phyloP scores from a whole-genome alignment of 1,140 invertebrate genomes.

The Latrodectus geometricus region DNA sequence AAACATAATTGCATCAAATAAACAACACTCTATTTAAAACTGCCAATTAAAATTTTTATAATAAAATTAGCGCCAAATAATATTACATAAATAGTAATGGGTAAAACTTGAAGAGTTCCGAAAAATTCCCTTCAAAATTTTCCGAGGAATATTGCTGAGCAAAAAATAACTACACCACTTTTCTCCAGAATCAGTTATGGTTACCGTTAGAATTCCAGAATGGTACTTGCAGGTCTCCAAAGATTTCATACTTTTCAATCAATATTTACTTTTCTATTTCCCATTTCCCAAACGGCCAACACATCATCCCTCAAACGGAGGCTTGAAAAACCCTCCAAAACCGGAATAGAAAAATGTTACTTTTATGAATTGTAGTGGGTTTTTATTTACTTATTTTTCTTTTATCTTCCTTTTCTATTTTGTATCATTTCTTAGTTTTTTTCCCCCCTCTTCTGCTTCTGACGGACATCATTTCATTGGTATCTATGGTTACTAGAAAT shows the following conservation, averaged over 20 bases:
- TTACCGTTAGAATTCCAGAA: constrained; percentile 48
- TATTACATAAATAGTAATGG: no score
- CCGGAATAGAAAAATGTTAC: constrained; percentile 17
- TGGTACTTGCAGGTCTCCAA: constrained; percentile 33
- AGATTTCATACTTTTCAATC: constrained; percentile 49
- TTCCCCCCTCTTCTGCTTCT: no score
- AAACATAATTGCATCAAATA: no score
- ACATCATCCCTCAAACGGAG: constrained; percentile 51
- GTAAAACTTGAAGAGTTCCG: no score
- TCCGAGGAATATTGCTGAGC: no score
- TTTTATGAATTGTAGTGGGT: no score
- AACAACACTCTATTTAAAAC: no score
- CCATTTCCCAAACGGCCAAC: constrained; percentile 56
- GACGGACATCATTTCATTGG: constrained; percentile 29
- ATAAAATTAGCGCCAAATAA: no score
- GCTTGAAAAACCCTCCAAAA: constrained; percentile 17
- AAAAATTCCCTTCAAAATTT: no score
- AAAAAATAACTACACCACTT: no score
- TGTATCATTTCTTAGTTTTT: constrained; percentile 27
- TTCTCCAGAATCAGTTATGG: neutral
- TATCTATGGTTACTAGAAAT: constrained; percentile 28
- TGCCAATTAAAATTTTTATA: no score
- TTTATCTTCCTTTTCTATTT: neutral
- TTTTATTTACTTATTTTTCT: constrained; percentile 1
- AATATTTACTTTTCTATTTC: constrained; percentile 60